Evolutionary conservation across 1,140 invertebrate species (phyloP), one percentile per base, ranked within the genome.

Genomic region (Achatina immaculata): DNA sequence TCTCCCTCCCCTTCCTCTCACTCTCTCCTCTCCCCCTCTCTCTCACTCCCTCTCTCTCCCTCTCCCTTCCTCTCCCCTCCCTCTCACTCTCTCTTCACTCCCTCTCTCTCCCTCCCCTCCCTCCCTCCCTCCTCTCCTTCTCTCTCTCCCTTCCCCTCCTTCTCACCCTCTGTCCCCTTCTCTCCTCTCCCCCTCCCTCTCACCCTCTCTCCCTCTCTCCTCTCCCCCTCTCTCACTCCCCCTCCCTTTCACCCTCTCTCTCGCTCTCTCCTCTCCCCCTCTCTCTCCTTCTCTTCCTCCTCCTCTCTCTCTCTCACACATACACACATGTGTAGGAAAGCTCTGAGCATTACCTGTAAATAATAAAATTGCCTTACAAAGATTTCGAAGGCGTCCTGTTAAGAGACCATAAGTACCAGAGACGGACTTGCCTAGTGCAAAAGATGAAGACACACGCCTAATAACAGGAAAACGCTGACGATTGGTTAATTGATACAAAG

Each of bases 221-320:
- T 68, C 65, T 68, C 28, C 31, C 65, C 31, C 65, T 68, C 65
- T 68, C 28, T 68, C 65, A 16, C 65, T 68, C 65, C 31, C 14
- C 31, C 65, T 21, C 11, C 31, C 65, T 68, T 34, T 68, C 65
- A 16, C 9, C 31, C 21, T 68, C 31, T 68, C n/a, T n/a, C n/a
- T n/a, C n/a, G n/a, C n/a, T n/a, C n/a, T n/a, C n/a, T n/a, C n/a
- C n/a, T n/a, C n/a, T 31, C 31, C 34, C 31, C 11, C 65, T 68
- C 65, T 68, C 11, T 68, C 34, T 68, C 34, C 14, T 68, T 14
- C 34, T 68, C 34, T 68, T 31, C n/a, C n/a, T n/a, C n/a, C n/a
- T n/a, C n/a, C n/a, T n/a, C n/a, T n/a, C n/a, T n/a, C n/a, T n/a
- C n/a, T n/a, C n/a, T n/a, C n/a, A n/a, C n/a, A n/a, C n/a, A n/a